phyloP scores from a whole-genome alignment of 2,113 vertebrate genomes.

The Callaeas wilsoni region DNA sequence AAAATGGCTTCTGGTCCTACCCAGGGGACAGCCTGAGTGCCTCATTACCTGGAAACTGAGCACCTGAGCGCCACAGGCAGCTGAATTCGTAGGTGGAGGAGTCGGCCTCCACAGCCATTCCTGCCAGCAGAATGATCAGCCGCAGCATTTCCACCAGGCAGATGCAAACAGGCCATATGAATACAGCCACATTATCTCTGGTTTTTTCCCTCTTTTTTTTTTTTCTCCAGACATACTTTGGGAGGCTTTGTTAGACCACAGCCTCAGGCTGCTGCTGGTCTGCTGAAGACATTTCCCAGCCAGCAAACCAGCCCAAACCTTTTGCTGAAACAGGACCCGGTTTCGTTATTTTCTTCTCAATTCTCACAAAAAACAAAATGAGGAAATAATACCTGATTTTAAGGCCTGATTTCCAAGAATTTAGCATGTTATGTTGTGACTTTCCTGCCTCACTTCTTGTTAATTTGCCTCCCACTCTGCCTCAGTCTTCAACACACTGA shows the following conservation, averaged over 20 bases:
- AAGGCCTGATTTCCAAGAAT: constrained; percentile 7
- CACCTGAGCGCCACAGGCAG: neutral
- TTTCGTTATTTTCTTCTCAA: neutral
- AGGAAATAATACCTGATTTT: neutral
- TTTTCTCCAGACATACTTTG: neutral
- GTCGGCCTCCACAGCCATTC: neutral
- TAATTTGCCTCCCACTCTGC: neutral
- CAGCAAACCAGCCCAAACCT: neutral
- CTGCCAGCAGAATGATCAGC: neutral
- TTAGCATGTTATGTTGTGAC: neutral
- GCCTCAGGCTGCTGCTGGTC: neutral
- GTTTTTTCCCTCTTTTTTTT: too few species aligned
- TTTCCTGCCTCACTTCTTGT: neutral
- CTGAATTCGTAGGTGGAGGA: neutral
- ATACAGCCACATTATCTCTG: neutral
- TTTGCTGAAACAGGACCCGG: neutral
- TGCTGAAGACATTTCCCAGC: neutral
- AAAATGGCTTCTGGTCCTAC: neutral
- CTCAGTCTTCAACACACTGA: neutral
- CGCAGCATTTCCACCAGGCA: neutral
- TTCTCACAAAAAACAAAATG: neutral
- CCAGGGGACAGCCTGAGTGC: neutral
- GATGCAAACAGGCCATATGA: neutral
- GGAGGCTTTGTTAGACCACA: neutral
- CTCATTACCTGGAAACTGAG: neutral